Conservation (phyloP, 2,797 vertebrate genomes). For the Carcharodon carcharias region DNA sequence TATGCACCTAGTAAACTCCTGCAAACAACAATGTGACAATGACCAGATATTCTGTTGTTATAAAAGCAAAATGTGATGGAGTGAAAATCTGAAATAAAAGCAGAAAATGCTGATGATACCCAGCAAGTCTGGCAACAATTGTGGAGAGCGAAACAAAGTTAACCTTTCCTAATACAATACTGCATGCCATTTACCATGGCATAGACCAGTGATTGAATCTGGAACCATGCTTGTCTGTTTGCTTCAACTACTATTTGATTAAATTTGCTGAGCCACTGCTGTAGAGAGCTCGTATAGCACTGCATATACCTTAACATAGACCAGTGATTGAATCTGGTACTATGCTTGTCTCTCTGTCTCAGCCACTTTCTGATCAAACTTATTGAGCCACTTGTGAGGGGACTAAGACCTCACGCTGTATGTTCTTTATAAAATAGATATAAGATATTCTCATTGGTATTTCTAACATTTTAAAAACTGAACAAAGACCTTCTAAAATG, state of each 20-base stretch:
- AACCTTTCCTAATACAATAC: not conserved
- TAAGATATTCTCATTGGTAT: too few species aligned
- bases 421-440: too few species aligned
- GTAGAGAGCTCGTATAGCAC: too few species aligned
- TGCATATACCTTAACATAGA: not conserved
- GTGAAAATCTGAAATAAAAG: not conserved
- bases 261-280: not conserved
- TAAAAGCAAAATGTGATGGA: not conserved
- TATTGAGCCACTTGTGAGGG: not conserved
- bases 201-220: not conserved
- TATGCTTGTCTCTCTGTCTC: not conserved
- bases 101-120: not conserved
- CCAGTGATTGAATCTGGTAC: not conserved
- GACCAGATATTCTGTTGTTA: not conserved
- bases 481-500: too few species aligned
- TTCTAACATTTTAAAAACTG: too few species aligned
- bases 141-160: not conserved
- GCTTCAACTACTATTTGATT: not conserved
- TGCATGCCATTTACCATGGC: not conserved
- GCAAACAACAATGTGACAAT: not conserved
- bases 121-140: not conserved
- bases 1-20: not conserved
- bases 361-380: not conserved
- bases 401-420: too few species aligned
- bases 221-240: not conserved